A percentile compares a stretch with the other conserved stretches of the same genome.
Conservation (phyloP, 2,888 invertebrate genomes). For the Pinctada fucata region DNA sequence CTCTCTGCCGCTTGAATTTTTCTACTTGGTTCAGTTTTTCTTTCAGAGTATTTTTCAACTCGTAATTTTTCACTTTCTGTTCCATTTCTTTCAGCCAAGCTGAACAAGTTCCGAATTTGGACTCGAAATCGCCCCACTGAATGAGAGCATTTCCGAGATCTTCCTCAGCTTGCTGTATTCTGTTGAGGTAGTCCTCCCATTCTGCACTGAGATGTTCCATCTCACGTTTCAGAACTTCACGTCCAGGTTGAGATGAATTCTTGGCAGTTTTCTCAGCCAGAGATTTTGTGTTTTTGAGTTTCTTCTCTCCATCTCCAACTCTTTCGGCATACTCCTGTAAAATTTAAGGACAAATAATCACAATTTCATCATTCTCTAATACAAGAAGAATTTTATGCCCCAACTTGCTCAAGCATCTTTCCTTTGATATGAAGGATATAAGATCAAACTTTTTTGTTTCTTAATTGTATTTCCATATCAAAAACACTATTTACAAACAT, state of each 20-base stretch:
- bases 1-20: conserved; percentile 84
- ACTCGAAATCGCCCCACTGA: conserved; percentile 90
- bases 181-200: conserved; percentile 82
- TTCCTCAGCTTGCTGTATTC: conserved; percentile 77
- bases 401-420: background rate
- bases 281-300: conserved; percentile 57
- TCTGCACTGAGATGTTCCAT: conserved; percentile 93
- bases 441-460: background rate
- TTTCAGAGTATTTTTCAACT: conserved; percentile 88
- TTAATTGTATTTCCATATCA: too few species aligned
- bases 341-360: background rate
- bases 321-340: conserved; percentile 62
- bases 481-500: background rate
- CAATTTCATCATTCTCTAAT: background rate
- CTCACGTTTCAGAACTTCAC: conserved; percentile 90
- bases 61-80: conserved; percentile 88
- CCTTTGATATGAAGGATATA: background rate
- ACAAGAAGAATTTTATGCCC: background rate
- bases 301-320: conserved; percentile 64
- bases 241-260: conserved; percentile 91
- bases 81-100: conserved; percentile 92
- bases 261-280: conserved; percentile 78
- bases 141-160: conserved; percentile 90
- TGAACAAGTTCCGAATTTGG: conserved; percentile 86
- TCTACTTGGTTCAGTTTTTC: conserved; percentile 88